Percentiles rank a stretch among this genome's conserved stretches.
Conservation (phyloP, 2,113 vertebrate species). For the Gallinago paraguaiae region DNA sequence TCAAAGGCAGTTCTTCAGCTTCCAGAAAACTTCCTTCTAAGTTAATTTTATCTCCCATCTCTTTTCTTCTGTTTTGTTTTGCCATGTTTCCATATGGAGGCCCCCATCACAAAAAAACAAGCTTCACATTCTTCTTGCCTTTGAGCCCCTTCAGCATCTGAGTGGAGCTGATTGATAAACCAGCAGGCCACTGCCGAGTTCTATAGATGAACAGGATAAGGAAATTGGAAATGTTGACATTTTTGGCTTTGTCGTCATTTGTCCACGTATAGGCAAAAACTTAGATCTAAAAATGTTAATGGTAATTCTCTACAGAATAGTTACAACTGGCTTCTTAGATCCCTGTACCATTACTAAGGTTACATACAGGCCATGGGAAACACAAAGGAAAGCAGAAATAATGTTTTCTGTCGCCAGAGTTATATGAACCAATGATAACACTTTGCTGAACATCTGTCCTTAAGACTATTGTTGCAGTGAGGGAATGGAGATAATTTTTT, state of each 20-base stretch:
- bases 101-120: not conserved
- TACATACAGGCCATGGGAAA: constrained; percentile 1
- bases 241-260: constrained; percentile 23
- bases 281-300: not conserved
- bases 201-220: not conserved
- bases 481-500: not conserved
- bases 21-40: not conserved
- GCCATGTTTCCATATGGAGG: not conserved
- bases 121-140: not conserved
- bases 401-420: not conserved
- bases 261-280: not conserved
- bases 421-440: not conserved
- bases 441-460: not conserved
- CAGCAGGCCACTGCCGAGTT: not conserved
- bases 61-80: not conserved
- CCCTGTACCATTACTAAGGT: constrained; percentile 11
- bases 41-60: not conserved
- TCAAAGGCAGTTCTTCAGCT: not conserved
- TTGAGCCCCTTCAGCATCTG: not conserved
- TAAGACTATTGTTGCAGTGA: not conserved
- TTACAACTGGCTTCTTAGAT: constrained; percentile 30
- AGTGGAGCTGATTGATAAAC: not conserved
- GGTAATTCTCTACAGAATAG: not conserved
- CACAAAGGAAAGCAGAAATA: not conserved
- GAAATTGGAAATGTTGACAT: not conserved